Percentiles rank a stretch among this genome's conserved stretches.
Conservation (phyloP, 2,113 vertebrate species). For the Chloropsis cyanopogon region DNA sequence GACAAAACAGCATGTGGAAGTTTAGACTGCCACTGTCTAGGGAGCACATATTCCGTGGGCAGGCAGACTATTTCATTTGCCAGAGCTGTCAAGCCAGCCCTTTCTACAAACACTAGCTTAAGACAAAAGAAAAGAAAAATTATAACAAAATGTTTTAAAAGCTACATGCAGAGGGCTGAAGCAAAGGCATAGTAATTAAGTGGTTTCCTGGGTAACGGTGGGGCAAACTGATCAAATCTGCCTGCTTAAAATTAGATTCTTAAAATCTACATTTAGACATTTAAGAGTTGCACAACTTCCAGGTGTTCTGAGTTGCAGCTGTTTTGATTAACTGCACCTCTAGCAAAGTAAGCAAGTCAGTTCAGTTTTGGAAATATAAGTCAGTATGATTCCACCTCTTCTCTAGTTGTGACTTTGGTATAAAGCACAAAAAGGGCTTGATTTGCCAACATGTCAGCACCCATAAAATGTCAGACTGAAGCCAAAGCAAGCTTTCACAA, state of each 20-base stretch:
- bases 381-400: background rate
- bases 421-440: background rate
- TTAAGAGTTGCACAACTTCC: background rate
- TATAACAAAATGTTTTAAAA: constrained; percentile 55
- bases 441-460: background rate
- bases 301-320: background rate
- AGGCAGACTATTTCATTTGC: constrained; percentile 58
- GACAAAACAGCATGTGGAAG: constrained; percentile 42
- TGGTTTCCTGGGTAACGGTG: constrained; percentile 52
- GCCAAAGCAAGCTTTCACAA: background rate
- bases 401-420: background rate
- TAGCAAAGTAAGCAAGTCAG: background rate
- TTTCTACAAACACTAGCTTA: constrained; percentile 46
- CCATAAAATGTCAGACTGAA: background rate
- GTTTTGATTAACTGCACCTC: background rate
- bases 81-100: constrained; percentile 52
- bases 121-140: constrained; percentile 59
- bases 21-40: constrained; percentile 53
- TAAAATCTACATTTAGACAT: constrained; percentile 18
- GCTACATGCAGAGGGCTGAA: constrained; percentile 1
- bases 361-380: background rate
- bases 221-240: constrained; percentile 31
- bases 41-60: constrained; percentile 50
- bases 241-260: constrained; percentile 23
- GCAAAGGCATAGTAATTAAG: constrained; percentile 52